Base-by-base conservation (phyloP, 2,113 vertebrate genomes). In the Anas platyrhynchos region DNA sequence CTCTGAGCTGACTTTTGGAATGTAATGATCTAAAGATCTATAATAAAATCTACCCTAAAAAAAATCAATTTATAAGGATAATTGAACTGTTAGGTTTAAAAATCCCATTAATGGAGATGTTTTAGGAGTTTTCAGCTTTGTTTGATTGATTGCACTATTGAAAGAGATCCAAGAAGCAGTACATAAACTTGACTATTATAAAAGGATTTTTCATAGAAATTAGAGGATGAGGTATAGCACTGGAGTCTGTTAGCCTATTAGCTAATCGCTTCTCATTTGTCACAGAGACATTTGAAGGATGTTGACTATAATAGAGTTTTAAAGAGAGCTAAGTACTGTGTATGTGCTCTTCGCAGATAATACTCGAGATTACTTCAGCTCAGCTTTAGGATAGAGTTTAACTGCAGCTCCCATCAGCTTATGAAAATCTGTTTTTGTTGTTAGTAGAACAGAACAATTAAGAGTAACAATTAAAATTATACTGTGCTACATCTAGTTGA, bases 161-260 rank as follows among this genome's bases (percentile, higher is more conserved):
- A 97, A 97, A 97, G 91, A 95, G 95, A 97, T 97, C 97, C 96
- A 98, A 96, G 97, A 89, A 97, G 86, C 67, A 95, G 94, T 95
- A 92, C 90, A 97, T 98, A 95, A 97, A 94, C 84, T 91, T 91
- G 81, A 87, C 87, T 79, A 95, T 96, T 97, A 97, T 96, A 97
- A 95, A 91, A 73, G 91, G 89, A 96, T 95, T 97, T 97, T 98
- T 96, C 94, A 96, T 90, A 92, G 88, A 96, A 98, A 97, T 97
- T 77, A 94, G 86, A 77, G 55, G 50, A 87, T 73, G 81, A 93
- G 34, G 87, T 89, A 88, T 95, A 79, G 77, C 59, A 36, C 7
- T 65, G 87, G 61, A 94, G 74, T 80, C 55, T 58, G 69, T 80
- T 67, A 93, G 59, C 95, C 94, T 94, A 82, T 96, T 95, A 95